Conservation (phyloP, 2,888 invertebrate genomes). For the Dinocampus coccinellae region DNA sequence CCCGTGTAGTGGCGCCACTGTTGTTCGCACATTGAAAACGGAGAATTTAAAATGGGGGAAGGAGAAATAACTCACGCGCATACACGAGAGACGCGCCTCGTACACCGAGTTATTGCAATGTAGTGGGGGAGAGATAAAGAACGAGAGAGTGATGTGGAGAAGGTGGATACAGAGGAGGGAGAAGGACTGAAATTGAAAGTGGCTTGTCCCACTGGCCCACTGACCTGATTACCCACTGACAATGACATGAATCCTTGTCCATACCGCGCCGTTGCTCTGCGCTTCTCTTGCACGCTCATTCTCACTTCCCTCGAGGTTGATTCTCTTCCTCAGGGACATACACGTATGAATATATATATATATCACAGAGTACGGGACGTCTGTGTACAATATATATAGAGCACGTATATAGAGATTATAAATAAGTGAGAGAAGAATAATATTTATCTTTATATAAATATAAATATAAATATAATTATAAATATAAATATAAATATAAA, state of each 20-base stretch:
- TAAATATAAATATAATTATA: neutral
- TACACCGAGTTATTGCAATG: too few relatives aligned
- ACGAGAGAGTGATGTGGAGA: neutral
- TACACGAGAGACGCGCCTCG: conserved; percentile 8
- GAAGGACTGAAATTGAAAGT: conserved; percentile 69
- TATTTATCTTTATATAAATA: neutral
- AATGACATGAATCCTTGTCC: conserved; percentile 71
- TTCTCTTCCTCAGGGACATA: conserved; percentile 33
- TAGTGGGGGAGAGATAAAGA: too few relatives aligned
- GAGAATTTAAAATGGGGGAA: neutral
- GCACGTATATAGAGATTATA: neutral
- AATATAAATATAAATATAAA: neutral
- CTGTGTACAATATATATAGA: neutral
- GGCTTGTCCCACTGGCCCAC: conserved; percentile 74
- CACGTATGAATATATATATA: neutral
- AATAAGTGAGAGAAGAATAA: neutral
- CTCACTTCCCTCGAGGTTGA: conserved; percentile 34
- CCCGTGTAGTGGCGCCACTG: conserved; percentile 22
- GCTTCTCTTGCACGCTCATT: conserved; percentile 66
- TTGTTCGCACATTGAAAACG: neutral
- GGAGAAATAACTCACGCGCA: neutral
- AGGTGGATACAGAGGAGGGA: conserved; percentile 47
- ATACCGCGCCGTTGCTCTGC: conserved; percentile 59
- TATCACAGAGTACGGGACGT: neutral
- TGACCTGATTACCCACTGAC: conserved; percentile 77